Evolutionary conservation across 2,888 invertebrate genomes (phyloP), one percentile per base, ranked within the genome.

Genomic region (Stenotaenia linearis): DNA sequence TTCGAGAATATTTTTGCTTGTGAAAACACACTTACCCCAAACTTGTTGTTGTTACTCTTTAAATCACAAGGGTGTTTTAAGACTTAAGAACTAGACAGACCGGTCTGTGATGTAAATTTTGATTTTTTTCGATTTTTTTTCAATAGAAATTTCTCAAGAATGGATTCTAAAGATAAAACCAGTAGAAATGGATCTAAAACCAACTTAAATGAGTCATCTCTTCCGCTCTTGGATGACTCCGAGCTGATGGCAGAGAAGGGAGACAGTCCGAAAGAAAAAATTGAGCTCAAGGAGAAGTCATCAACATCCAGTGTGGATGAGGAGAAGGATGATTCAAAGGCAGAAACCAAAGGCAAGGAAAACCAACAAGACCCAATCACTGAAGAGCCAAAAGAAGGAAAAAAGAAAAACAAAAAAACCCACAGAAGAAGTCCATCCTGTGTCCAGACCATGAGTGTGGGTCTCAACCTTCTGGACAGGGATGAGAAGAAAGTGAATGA

Each of bases 401-500:
- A 82, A 81, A 81, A 82, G 78, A 80, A 80, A 25, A 80, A 80
- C 74, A 78, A 77, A 32, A 80, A 78, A 37, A 78, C 25, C 10
- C 80, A 82, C 74, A 37, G 69, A 75, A 80, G 82, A 61, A 78
- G 82, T 9, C 82, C 83, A 18, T 80, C 82, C 45, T 82, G 82
- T 80, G 82, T 83, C n/a, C 81, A 83, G 61, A 82, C 82, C 78
- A 80, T 84, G 50, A 83, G 85, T 74, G 83, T 85, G 78, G 86
- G 85, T 21, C 82, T 87, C 80, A 85, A 87, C 80, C 81, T 87
- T 75, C 82, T 85, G 78, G 85, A 86, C 82, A 83, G 87, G 15
- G 87, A 87, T 81, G 84, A 85, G 78, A 83, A 84, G 76, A 81
- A 82, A 69, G 81, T 85, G 80, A 85, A 85, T 80, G 84, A 84